Evolutionary conservation across 2,888 invertebrate genomes (phyloP), one percentile per base, ranked within the genome.

Genomic region (Pseudoips prasinana): DNA sequence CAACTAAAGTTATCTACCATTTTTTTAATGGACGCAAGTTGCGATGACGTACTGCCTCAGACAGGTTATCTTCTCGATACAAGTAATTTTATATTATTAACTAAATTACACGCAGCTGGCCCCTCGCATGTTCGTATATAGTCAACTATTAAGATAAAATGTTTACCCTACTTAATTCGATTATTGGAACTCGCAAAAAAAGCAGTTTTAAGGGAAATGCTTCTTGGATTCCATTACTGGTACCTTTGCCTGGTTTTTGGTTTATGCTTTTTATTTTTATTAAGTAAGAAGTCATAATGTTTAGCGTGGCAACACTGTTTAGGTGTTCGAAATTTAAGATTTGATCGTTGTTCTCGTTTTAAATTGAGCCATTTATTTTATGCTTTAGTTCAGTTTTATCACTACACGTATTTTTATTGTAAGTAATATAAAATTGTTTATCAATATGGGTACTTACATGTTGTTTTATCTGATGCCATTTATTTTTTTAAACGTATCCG

Each of bases 111-210:
- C 40, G 68, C 80, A 78, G 71, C 75, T 73, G 78, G 49, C 46
- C 39, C 45, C 49, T 47, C 51, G 51, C 58, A 50, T 40, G 60
- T 61, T 59, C 64, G 53, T 52, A 70, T 65, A 64, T 57, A 64
- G 58, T 55, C 47, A 54, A 54, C 61, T 59, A 73, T 77, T 79
- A 79, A 73, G 68, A 71, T 75, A 71, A 70, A 73, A 80, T 82
- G 80, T 82, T 83, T 82, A 68, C 79, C 57, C 69, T 79, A 71
- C 68, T 56, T 83, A 83, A 84, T 83, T 83, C 64, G 79, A 81
- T 83, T 83, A 83, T 78, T 73, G 73, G 63, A 62, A 65, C 43
- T 63, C 41, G 51, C 38, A 50, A 62, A 58, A 52, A 52, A 39
- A 45, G 46, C 37, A 39, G 53, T 56, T 51, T 54, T 45, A 22